phyloP scores from a whole-genome alignment of 1,140 invertebrate species.

The Drosophila punjabiensis region DNA sequence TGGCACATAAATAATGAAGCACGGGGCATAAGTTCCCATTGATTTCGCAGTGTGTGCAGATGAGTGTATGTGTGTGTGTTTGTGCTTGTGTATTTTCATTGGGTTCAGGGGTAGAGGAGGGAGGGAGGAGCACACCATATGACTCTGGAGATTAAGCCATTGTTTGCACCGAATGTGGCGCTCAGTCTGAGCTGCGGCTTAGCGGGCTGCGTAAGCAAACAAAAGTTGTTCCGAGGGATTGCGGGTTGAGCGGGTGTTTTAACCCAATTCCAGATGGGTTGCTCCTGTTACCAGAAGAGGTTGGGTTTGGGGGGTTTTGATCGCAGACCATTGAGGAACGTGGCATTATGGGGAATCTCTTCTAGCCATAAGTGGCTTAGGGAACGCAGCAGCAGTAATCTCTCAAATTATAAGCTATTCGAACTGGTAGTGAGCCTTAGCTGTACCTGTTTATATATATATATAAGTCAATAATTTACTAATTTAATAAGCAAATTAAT shows the following conservation, averaged over 20 bases:
- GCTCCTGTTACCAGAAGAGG: slow-evolving; percentile 8
- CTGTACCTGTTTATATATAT: not conserved
- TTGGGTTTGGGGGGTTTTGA: not conserved
- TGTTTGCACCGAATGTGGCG: slow-evolving; percentile 68
- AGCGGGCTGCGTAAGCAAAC: slow-evolving; percentile 67
- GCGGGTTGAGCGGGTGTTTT: slow-evolving; percentile 20
- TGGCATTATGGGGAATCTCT: slow-evolving; percentile 15
- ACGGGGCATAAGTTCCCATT: slow-evolving; percentile 72
- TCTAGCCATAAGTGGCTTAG: not conserved
- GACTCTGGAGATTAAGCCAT: slow-evolving; percentile 82
- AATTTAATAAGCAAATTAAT: too few relatives aligned
- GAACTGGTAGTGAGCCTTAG: not conserved
- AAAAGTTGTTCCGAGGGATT: slow-evolving; percentile 43
- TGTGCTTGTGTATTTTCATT: slow-evolving; percentile 15
- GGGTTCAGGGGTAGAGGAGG: slow-evolving; percentile 1
- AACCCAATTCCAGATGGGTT: slow-evolving; percentile 38
- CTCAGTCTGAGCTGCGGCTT: slow-evolving; percentile 72
- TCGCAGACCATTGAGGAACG: slow-evolving; percentile 9
- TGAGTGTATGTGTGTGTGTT: slow-evolving; percentile 35
- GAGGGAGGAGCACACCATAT: slow-evolving; percentile 58
- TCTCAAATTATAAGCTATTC: not conserved
- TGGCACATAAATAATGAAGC: slow-evolving; percentile 75
- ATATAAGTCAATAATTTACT: not conserved
- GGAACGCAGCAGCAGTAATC: not conserved
- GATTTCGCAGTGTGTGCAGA: slow-evolving; percentile 62